These are phyloP conservation scores for Arctopsyche grandis DNA, from an alignment of 1,140 invertebrate genomes.

Conservation along the genomic window DNA sequence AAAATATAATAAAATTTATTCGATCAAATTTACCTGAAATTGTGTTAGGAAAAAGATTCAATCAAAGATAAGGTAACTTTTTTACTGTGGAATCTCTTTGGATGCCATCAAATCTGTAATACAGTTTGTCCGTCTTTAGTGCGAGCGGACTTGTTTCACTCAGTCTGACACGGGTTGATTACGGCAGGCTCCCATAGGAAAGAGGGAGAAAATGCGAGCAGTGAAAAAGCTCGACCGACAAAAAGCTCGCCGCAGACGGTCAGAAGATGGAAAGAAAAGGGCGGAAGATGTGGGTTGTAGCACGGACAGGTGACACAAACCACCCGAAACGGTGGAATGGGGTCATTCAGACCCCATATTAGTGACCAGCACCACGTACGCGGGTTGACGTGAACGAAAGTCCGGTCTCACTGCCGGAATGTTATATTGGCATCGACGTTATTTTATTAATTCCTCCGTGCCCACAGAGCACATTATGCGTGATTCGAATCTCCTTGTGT, in stretches of 20 bases:
- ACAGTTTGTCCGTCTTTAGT: conserved; percentile 3
- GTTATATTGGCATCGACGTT: conserved; percentile 17
- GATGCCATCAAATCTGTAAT: background rate
- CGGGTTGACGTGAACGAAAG: conserved; percentile 4
- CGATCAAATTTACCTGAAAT: too few relatives aligned
- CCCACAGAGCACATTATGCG: conserved; percentile 1
- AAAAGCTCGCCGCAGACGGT: background rate
- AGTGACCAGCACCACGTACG: background rate
- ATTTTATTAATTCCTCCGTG: conserved; percentile 16
- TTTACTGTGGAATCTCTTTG: background rate
- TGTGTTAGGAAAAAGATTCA: too few relatives aligned
- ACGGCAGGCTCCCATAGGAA: background rate
- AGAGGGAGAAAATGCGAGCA: background rate
- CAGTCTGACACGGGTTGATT: conserved; percentile 18
- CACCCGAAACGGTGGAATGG: background rate
- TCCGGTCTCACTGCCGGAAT: background rate
- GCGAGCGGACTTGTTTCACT: conserved; percentile 12
- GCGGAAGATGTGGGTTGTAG: conserved; percentile 7
- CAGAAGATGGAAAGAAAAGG: background rate
- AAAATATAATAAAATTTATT: too few relatives aligned
- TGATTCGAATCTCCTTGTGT: background rate
- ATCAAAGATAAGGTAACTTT: background rate
- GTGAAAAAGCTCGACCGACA: conserved; percentile 8
- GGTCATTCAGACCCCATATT: background rate
- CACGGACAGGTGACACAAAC: conserved; percentile 11